Evolutionary conservation across 2,888 invertebrate species (phyloP).

Genomic region (Drosophila picticornis): DNA sequence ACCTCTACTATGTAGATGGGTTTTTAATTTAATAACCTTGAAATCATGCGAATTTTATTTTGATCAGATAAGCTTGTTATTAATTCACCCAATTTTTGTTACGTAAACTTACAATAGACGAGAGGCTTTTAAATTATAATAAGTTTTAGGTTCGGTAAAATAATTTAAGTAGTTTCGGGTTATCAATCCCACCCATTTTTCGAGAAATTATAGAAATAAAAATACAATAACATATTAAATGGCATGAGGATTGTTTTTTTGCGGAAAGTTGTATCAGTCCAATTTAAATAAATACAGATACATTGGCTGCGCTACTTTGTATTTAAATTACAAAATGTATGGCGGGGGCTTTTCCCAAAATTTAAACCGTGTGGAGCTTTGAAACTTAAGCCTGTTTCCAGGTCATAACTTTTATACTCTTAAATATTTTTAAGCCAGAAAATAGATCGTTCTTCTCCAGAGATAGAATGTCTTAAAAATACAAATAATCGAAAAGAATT

Average conservation of each 20-base stretch:
- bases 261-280: background rate
- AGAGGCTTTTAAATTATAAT: constrained; percentile 16
- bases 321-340: background rate
- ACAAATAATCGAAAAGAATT: constrained; percentile 50
- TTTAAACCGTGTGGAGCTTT: background rate
- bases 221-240: background rate
- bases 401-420: background rate
- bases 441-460: background rate
- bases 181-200: background rate
- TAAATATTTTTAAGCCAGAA: constrained; percentile 18
- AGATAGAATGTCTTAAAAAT: constrained; percentile 4
- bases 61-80: background rate
- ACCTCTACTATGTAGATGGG: background rate
- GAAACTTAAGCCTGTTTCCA: background rate
- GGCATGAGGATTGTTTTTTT: background rate
- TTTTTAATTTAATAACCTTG: background rate
- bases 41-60: background rate
- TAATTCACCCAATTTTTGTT: background rate
- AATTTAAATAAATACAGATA: background rate
- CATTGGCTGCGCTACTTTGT: background rate
- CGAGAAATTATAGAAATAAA: background rate
- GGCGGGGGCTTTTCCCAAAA: background rate
- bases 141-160: background rate
- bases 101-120: constrained; percentile 1
- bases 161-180: background rate